Evolutionary conservation across 2,797 vertebrate species (phyloP).

Genomic region (Poecilia velifera): DNA sequence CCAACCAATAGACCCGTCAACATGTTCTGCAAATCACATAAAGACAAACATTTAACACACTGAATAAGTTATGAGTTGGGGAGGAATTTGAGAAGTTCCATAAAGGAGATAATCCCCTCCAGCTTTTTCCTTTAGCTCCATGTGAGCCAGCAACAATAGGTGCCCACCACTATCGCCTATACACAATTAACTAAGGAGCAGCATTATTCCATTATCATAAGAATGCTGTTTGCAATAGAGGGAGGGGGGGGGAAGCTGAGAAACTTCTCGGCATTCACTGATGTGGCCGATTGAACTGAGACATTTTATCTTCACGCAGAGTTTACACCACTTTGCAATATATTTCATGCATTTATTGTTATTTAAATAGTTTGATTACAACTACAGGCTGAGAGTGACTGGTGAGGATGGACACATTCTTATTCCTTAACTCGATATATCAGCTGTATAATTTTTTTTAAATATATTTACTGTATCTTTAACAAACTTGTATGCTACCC

Average conservation of each 20-base stretch:
- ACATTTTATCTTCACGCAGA: slow-evolving; percentile 78
- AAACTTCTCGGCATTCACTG: slow-evolving; percentile 72
- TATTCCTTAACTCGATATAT: not conserved
- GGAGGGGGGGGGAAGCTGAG: slow-evolving; percentile 42
- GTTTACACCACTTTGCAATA: slow-evolving; percentile 67
- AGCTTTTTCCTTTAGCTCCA: slow-evolving; percentile 73
- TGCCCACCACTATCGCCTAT: slow-evolving; percentile 79
- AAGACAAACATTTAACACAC: slow-evolving; percentile 40
- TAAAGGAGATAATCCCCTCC: slow-evolving; percentile 76
- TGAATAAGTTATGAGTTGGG: slow-evolving; percentile 47
- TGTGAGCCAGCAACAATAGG: slow-evolving; percentile 79
- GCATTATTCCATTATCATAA: slow-evolving; percentile 85
- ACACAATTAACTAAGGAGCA: slow-evolving; percentile 83
- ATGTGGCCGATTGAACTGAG: slow-evolving; percentile 54
- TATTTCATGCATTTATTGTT: slow-evolving; percentile 52
- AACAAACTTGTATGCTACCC: not conserved
- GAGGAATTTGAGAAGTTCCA: slow-evolving; percentile 55
- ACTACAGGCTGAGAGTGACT: slow-evolving; percentile 18
- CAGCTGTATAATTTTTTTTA: not conserved
- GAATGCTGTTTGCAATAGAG: slow-evolving; percentile 79
- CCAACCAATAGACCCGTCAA: not conserved
- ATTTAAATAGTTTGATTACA: slow-evolving; percentile 44
- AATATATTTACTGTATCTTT: not conserved
- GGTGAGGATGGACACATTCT: slow-evolving; percentile 13
- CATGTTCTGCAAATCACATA: slow-evolving; percentile 15